These are phyloP conservation scores for Osmoderma eremita DNA, from an alignment of 2,888 invertebrate species.

Conservation along the genomic window DNA sequence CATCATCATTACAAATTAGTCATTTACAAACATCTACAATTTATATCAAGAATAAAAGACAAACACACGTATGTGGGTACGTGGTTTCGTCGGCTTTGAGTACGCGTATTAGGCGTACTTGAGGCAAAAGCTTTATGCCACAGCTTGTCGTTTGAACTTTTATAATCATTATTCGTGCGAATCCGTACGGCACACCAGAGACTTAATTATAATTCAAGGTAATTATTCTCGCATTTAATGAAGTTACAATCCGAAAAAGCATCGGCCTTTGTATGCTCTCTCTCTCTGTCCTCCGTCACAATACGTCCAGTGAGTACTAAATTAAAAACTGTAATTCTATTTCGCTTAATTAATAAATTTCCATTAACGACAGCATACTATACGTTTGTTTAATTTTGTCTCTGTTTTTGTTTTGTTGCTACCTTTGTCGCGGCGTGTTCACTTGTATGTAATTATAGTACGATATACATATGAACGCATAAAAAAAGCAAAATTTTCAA, in stretches of 20 bases:
- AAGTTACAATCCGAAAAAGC: slow-evolving; percentile 35
- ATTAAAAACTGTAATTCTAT: slow-evolving; percentile 36
- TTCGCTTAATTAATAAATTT: slow-evolving; percentile 32
- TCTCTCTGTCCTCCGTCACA: slow-evolving; percentile 8
- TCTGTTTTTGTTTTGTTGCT: not conserved
- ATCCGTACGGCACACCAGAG: slow-evolving; percentile 26
- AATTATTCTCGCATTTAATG: slow-evolving; percentile 37
- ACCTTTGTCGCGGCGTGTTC: not conserved
- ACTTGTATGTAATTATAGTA: not conserved
- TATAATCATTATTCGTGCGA: slow-evolving; percentile 27
- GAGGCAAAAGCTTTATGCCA: slow-evolving; percentile 1
- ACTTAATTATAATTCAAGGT: slow-evolving; percentile 36
- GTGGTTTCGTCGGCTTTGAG: not conserved
- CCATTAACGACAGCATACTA: slow-evolving; percentile 13
- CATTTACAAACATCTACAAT: too few species aligned
- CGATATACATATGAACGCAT: too few species aligned
- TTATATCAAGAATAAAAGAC: too few species aligned
- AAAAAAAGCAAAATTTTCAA: too few species aligned
- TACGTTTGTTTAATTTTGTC: slow-evolving; percentile 10
- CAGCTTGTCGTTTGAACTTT: slow-evolving; percentile 27
- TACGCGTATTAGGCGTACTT: not conserved
- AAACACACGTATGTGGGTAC: too few species aligned
- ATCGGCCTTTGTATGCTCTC: slow-evolving; percentile 26
- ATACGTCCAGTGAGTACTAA: not conserved
- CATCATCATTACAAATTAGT: too few species aligned